Conservation (phyloP, 2,797 vertebrate genomes). For the Streptopelia turtur region DNA sequence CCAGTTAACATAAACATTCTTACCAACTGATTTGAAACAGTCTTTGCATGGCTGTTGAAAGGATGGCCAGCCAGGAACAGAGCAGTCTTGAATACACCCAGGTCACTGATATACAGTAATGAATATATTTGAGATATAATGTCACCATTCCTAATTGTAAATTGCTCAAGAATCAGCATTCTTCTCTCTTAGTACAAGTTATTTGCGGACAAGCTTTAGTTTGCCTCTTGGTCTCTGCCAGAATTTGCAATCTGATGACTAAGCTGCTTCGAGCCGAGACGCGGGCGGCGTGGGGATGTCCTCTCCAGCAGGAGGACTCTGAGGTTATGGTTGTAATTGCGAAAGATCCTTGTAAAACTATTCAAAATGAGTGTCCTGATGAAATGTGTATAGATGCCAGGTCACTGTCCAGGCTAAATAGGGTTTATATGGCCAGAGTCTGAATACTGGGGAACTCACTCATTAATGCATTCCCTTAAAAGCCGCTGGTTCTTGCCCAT, state of each 20-base stretch:
- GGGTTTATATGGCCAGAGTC: neutral
- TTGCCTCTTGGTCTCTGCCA: neutral
- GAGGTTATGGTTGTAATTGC: conserved; percentile 14
- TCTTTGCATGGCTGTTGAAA: neutral
- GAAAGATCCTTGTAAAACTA: conserved; percentile 56
- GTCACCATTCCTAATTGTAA: neutral
- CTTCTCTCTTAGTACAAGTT: neutral
- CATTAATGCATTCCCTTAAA: conserved; percentile 36
- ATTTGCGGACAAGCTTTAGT: neutral
- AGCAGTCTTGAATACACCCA: neutral
- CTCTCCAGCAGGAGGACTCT: neutral
- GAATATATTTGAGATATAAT: neutral
- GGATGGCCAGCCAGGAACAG: neutral
- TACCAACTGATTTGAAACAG: neutral
- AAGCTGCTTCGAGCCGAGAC: neutral
- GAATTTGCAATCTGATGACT: conserved; percentile 28
- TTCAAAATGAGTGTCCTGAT: conserved; percentile 7
- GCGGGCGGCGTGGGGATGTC: fast-evolving
- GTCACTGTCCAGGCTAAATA: conserved; percentile 19
- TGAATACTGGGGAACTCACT: conserved; percentile 21
- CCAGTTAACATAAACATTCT: neutral
- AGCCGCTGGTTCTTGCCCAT: conserved; percentile 8
- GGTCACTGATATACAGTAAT: neutral
- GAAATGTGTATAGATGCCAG: conserved; percentile 9
- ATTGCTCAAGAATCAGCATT: conserved; percentile 4